Evolutionary conservation across 37 sponge, comb jelly and placozoan species (phyloP).

Genomic region (Hormiphora californensis): DNA sequence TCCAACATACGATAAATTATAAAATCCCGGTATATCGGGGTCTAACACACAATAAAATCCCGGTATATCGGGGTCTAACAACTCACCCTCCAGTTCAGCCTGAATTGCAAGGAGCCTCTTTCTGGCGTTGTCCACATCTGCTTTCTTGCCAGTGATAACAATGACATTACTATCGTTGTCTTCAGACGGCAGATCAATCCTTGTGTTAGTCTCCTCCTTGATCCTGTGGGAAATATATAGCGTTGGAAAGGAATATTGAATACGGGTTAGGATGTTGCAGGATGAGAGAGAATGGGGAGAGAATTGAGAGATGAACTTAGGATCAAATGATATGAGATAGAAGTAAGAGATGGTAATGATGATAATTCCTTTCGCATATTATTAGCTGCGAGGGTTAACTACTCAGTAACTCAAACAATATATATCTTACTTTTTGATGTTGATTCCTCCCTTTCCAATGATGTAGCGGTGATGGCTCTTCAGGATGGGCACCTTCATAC

Average conservation of each 20-base stretch:
- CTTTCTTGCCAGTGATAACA: constrained; percentile 72
- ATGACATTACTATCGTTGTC: constrained; percentile 75
- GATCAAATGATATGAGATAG: no score
- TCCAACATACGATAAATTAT: not conserved
- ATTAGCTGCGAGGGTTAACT: not conserved
- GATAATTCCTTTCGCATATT: no score
- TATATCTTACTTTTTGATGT: constrained; percentile 61
- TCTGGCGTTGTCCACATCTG: constrained; percentile 75
- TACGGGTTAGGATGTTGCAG: not conserved
- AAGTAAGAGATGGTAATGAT: no score
- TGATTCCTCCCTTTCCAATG: constrained; percentile 82
- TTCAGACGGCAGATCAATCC: constrained; percentile 77
- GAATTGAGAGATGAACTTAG: not conserved
- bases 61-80: no score
- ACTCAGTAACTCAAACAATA: not conserved
- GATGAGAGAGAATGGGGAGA: not conserved
- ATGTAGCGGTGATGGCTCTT: constrained; percentile 81
- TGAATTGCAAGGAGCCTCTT: constrained; percentile 70
- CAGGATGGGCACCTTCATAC: constrained; percentile 37
- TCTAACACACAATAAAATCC: no score
- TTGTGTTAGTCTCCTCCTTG: constrained; percentile 75
- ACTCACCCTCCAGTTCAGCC: constrained; percentile 66
- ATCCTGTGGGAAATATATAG: constrained; percentile 38
- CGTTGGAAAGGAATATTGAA: not conserved
- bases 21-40: no score